phyloP scores from a whole-genome alignment of 2,113 vertebrate species.

The Zosterops pallidus region DNA sequence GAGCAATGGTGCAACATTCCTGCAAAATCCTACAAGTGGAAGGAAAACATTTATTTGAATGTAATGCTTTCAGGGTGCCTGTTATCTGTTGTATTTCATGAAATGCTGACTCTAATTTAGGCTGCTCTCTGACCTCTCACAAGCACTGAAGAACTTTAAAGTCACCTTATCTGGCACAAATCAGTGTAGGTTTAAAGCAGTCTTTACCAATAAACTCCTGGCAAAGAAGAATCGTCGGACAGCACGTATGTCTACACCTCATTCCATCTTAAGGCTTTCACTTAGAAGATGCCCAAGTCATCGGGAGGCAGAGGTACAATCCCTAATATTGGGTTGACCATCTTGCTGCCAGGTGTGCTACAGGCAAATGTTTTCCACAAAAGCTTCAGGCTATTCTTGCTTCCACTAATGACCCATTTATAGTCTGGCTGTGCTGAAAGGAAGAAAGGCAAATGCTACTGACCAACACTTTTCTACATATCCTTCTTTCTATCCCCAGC shows the following conservation, averaged over 20 bases:
- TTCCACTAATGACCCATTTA: neutral
- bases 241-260: neutral
- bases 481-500: neutral
- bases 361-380: neutral
- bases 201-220: neutral
- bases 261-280: neutral
- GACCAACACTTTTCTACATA: neutral
- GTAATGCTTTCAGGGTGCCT: neutral
- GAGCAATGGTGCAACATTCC: neutral
- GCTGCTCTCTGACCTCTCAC: neutral
- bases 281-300: neutral
- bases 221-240: neutral
- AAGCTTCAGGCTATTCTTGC: neutral
- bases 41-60: neutral
- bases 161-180: neutral
- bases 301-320: rapidly evolving
- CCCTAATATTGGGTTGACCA: neutral
- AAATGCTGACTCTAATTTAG: neutral
- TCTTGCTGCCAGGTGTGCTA: neutral
- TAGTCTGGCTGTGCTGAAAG: neutral
- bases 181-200: neutral
- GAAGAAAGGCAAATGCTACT: neutral
- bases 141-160: neutral
- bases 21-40: neutral
- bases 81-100: neutral